phyloP scores from a whole-genome alignment of 2,888 invertebrate genomes.

The Ecliptopera silaceata region DNA sequence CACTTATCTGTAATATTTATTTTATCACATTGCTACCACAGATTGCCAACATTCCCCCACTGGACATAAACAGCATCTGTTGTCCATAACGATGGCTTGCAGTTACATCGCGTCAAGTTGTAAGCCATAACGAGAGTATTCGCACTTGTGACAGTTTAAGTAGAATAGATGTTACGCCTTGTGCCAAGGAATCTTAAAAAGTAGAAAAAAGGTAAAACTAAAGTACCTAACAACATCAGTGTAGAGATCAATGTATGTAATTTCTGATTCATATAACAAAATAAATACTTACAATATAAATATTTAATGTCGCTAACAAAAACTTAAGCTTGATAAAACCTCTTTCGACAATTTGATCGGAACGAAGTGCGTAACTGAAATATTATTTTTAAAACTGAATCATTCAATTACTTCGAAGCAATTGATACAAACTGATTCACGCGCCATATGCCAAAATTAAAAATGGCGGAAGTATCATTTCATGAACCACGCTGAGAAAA shows the following conservation, averaged over 20 bases:
- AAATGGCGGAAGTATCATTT: slow-evolving; percentile 14
- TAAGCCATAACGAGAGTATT: neutral
- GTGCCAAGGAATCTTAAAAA: too few relatives aligned
- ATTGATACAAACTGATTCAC: slow-evolving; percentile 15
- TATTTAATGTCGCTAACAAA: too few relatives aligned
- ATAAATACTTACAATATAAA: too few relatives aligned
- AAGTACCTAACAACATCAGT: too few relatives aligned
- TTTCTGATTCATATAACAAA: too few relatives aligned
- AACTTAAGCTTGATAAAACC: too few relatives aligned
- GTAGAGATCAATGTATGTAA: too few relatives aligned
- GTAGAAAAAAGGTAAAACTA: too few relatives aligned
- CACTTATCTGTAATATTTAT: too few relatives aligned
- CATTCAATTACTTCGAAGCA: slow-evolving; percentile 17
- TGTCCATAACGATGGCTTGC: slow-evolving; percentile 7
- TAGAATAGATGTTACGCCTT: neutral
- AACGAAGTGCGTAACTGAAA: neutral
- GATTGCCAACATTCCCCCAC: slow-evolving; percentile 14
- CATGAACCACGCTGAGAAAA: slow-evolving; percentile 31
- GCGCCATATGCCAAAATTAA: slow-evolving; percentile 18
- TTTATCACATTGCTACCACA: neutral
- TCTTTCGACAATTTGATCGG: neutral
- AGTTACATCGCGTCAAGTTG: slow-evolving; percentile 2
- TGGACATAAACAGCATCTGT: slow-evolving; percentile 26
- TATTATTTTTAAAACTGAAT: slow-evolving; percentile 17
- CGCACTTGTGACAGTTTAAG: slow-evolving; percentile 5